phyloP scores from a whole-genome alignment of 2,113 vertebrate genomes.

The Corythoichthys intestinalis region DNA sequence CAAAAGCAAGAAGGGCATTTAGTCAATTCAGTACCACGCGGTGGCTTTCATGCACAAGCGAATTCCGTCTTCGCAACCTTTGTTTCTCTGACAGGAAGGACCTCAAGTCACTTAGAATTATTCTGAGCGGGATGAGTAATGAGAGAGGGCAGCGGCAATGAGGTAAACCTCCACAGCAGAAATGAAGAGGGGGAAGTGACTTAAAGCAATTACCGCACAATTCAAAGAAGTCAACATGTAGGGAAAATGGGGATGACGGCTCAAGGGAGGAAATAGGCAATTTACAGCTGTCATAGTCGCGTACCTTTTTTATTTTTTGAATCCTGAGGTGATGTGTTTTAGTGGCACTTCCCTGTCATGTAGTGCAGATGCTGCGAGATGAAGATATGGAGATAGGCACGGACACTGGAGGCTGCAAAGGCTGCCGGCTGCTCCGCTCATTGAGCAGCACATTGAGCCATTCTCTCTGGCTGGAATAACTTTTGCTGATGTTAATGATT shows the following conservation, averaged over 20 bases:
- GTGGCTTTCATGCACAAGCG: constrained; percentile 1
- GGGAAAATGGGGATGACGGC: constrained; percentile 43
- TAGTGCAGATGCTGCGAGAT: constrained; percentile 45
- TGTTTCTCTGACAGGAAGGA: constrained; percentile 17
- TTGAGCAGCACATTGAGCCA: constrained; percentile 58
- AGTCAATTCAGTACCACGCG: constrained; percentile 1
- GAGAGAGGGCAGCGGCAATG: constrained; percentile 47
- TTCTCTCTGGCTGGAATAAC: constrained; percentile 61
- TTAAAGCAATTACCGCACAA: constrained; percentile 57
- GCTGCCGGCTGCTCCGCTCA: constrained; percentile 59
- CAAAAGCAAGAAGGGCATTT: neutral
- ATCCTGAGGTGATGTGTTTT: constrained; percentile 56
- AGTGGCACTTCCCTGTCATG: constrained; percentile 44
- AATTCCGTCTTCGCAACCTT: constrained; percentile 3
- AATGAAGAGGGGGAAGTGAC: constrained; percentile 43
- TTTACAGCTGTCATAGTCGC: constrained; percentile 64
- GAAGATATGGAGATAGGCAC: constrained; percentile 36
- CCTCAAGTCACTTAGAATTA: constrained; percentile 28
- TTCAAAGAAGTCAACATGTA: constrained; percentile 50
- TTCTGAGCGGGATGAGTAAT: constrained; percentile 23
- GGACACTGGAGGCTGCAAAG: constrained; percentile 50
- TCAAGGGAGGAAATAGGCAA: constrained; percentile 63
- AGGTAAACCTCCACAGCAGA: constrained; percentile 47
- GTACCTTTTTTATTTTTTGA: constrained; percentile 32
- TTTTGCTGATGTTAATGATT: constrained; percentile 68